phyloP scores from a whole-genome alignment of 2,113 vertebrate genomes.

The Prinia subflava region DNA sequence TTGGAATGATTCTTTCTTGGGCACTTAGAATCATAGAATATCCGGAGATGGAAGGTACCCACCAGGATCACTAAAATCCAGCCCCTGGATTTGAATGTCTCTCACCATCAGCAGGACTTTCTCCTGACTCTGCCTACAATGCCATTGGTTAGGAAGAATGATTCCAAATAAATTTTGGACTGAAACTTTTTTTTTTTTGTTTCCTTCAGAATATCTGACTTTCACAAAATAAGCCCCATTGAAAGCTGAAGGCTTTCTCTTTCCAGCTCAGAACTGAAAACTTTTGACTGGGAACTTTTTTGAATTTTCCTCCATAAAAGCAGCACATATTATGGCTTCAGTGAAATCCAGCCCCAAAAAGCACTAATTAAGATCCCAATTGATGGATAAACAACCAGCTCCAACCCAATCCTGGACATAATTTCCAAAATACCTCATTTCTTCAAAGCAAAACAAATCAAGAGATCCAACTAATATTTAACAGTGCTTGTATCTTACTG shows the following conservation, averaged over 20 bases:
- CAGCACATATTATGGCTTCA: not conserved
- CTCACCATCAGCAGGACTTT: not conserved
- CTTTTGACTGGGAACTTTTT: not conserved
- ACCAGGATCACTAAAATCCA: not conserved
- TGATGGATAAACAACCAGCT: not conserved
- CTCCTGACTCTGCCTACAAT: not conserved
- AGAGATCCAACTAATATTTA: not conserved
- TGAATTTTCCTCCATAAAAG: not conserved
- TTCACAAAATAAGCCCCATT: not conserved
- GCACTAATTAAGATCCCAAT: not conserved
- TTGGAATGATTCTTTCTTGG: not conserved
- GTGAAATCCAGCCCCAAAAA: not conserved
- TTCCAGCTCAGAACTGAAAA: not conserved
- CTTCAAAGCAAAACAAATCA: not conserved
- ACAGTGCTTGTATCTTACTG: not conserved
- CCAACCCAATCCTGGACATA: not conserved
- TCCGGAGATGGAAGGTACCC: rapidly evolving
- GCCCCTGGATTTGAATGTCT: not conserved
- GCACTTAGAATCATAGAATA: not conserved
- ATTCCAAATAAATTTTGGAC: not conserved
- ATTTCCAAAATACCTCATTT: not conserved
- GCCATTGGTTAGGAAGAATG: not conserved
- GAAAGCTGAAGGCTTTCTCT: not conserved
- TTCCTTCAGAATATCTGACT: not conserved
- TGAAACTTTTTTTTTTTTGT: rapidly evolving